These are phyloP conservation scores for Orbicella faveolata DNA, from an alignment of 64 coral and sea anemone species.

Conservation along the genomic window DNA sequence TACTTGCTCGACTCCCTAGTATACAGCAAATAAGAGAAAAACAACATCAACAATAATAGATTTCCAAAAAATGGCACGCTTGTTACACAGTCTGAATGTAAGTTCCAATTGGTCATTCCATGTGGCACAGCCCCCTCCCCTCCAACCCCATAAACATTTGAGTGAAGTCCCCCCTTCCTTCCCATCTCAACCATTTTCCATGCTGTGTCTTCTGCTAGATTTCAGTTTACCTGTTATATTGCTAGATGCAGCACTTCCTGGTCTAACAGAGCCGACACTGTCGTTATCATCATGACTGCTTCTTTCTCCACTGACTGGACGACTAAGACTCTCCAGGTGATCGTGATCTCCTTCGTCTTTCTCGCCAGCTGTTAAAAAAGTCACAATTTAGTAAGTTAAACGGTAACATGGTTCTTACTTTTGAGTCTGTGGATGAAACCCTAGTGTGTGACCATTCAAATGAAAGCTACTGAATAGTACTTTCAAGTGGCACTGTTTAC, in stretches of 20 bases:
- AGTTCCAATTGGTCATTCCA: no score
- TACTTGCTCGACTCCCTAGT: conserved; percentile 89
- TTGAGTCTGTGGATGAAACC: no score
- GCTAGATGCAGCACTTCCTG: conserved; percentile 74
- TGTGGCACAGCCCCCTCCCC: no score
- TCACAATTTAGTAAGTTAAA: background rate
- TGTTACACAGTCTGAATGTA: no score
- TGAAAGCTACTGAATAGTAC: no score
- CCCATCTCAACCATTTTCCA: background rate
- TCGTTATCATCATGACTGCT: conserved; percentile 79
- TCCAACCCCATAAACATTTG: no score
- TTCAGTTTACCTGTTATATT: conserved; percentile 57
- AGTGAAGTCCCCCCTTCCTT: background rate
- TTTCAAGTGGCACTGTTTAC: no score
- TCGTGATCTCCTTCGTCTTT: conserved; percentile 58
- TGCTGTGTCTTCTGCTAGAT: no score
- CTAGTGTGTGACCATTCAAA: no score
- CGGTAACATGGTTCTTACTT: no score
- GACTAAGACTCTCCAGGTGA: conserved; percentile 81
- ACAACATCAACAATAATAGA: no score
- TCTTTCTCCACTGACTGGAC: conserved; percentile 79
- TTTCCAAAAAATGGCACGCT: no score
- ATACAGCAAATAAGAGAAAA: background rate
- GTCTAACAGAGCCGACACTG: conserved; percentile 66
- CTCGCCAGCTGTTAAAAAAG: conserved; percentile 10